Evolutionary conservation across 2,113 vertebrate species (phyloP).

Genomic region (Spermophilus dauricus): DNA sequence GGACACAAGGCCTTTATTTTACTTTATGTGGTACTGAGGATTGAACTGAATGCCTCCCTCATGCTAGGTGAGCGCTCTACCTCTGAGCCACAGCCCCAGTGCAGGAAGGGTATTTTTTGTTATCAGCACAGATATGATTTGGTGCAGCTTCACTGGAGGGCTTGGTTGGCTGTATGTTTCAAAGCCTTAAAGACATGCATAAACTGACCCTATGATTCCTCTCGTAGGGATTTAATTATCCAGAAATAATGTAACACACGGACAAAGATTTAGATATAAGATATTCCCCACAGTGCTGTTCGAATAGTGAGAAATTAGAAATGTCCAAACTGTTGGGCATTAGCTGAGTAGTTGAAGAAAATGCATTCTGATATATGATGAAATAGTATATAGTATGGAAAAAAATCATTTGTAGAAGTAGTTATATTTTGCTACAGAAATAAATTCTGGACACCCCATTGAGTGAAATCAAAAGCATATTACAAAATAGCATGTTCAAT

Average conservation of each 20-base stretch:
- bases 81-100: no score
- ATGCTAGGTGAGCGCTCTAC: no score
- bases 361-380: neutral
- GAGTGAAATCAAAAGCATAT: slow-evolving; percentile 12
- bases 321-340: neutral
- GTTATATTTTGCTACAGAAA: neutral
- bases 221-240: slow-evolving; percentile 41
- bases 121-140: neutral
- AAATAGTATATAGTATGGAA: neutral
- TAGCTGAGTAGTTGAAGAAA: neutral
- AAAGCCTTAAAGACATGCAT: slow-evolving; percentile 30
- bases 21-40: no score
- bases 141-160: neutral
- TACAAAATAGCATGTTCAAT: neutral
- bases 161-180: neutral
- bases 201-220: slow-evolving; percentile 44
- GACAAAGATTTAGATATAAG: slow-evolving; percentile 36
- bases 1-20: no score
- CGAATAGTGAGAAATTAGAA: slow-evolving; percentile 24
- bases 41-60: no score
- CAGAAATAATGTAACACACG: slow-evolving; percentile 26
- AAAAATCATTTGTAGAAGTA: neutral
- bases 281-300: slow-evolving; percentile 3
- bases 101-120: neutral
- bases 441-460: neutral